A percentile compares a stretch with the other conserved stretches of the same genome.
Evolutionary conservation across 2,888 invertebrate genomes (phyloP).

Genomic region (Megamerina dolium): DNA sequence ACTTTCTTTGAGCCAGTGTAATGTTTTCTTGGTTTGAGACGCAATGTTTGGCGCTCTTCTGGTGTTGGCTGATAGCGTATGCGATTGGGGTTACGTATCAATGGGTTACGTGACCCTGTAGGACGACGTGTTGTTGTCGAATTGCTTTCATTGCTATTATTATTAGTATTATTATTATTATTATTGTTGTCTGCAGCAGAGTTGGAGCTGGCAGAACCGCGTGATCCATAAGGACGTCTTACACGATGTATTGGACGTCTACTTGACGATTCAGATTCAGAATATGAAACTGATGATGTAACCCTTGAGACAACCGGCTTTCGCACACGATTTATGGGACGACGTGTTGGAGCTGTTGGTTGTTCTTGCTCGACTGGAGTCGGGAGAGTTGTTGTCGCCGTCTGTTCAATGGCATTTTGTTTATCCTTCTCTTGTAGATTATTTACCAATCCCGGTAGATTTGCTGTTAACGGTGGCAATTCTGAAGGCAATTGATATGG

Average conservation of each 20-base stretch:
- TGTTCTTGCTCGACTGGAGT: conserved; percentile 42
- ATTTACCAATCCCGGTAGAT: conserved; percentile 58
- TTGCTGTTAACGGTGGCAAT: conserved; percentile 55
- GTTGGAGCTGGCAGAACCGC: conserved; percentile 21
- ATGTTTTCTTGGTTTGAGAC: conserved; percentile 37
- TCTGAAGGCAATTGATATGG: conserved; percentile 55
- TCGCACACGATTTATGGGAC: conserved; percentile 53
- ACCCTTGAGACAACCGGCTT: conserved; percentile 48
- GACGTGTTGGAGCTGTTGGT: conserved; percentile 48
- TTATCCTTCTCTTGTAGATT: conserved; percentile 54
- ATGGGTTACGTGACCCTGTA: conserved; percentile 34
- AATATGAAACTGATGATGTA: conserved; percentile 43
- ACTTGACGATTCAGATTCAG: conserved; percentile 36
- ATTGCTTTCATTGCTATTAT: conserved; percentile 18
- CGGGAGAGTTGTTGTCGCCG: conserved; percentile 45
- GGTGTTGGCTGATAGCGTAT: conserved; percentile 47
- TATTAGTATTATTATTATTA: conserved; percentile 14
- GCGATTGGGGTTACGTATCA: conserved; percentile 45
- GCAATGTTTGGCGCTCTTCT: conserved; percentile 45
- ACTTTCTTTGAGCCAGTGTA: conserved; percentile 30
- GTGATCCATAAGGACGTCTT: conserved; percentile 47
- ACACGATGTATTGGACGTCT: conserved; percentile 44
- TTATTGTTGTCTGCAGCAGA: conserved; percentile 16
- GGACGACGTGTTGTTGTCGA: conserved; percentile 32
- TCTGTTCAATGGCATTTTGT: conserved; percentile 27